Evolutionary conservation across 2,797 vertebrate species (phyloP), one percentile per base, ranked within the genome.

Genomic region (Mastacembelus armatus): DNA sequence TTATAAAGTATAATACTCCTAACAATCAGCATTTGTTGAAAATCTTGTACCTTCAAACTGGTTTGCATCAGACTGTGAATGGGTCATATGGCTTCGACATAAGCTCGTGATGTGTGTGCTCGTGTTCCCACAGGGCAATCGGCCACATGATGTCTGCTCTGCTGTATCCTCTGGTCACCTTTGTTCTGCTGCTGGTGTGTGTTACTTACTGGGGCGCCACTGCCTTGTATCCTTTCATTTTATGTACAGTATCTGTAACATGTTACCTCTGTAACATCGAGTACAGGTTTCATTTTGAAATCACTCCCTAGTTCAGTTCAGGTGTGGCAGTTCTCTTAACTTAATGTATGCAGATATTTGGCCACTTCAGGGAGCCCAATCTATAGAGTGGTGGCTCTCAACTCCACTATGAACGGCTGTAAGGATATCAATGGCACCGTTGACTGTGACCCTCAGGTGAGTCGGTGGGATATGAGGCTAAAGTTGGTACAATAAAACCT

Each of bases 151-250:
- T 96, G 95, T 94, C 92, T 0, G 73, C 95, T 2, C 77, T 97
- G 57, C 29, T 93, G 21, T 97, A 94, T 78, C 96, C 96, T 0
- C 40, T 98, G 64, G 0, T 97, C 86, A 98, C 96, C 38, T 97
- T 97, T 27, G 66, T 93, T n/a, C 88, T 98, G 71, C 76, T 98
- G 68, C 16, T 96, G 71, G 89, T 96, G 65, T 96, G 96, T 68
- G 91, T 97, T 3, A 90, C 90, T 1, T 98, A 97, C 77, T 98
- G 96, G 96, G 95, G 86, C 3, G 79, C 91, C 58, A 96, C 92
- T 0, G 94, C 96, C 10, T 82, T 98, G 96, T 98, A 98, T 98
- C 96, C 95, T 96, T 91, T 55, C 7, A 21, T 39, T n/a, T 32
- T 27, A 14, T 4, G 1, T 15, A 14, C 11, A 19, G 6, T 0